Evolutionary conservation across 2,113 vertebrate genomes (phyloP), one percentile per base, ranked within the genome.

Genomic region (Callospermophilus lateralis): DNA sequence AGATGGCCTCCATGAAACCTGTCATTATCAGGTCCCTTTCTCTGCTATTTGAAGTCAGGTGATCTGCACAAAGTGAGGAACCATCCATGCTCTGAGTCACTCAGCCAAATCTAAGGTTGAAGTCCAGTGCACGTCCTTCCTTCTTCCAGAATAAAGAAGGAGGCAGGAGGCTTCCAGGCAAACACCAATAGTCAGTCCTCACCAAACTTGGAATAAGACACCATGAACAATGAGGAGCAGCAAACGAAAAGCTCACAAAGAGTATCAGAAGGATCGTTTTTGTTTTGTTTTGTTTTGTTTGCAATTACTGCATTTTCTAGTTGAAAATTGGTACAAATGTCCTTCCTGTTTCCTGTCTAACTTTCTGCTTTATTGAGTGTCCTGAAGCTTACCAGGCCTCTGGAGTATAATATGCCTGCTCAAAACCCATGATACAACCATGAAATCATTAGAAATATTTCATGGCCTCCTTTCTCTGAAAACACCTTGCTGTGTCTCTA

Each of bases 241-340:
- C 7, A 15, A 32, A 48, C 30, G 16, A 19, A 10, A 34, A 20
- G 34, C 65, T 61, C 34, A 93, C 34, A 30, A 39, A 78, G 51
- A 74, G n/a, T 74, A 79, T 42, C 70, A 92, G 81, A 97, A 95
- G 77, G 89, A 68, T 84, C 10, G 86, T 63, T 96, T 97, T 94
- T 84, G 84, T 51, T 51, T 51, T 53, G 48, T 51, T 51, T 51
- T 51, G 51, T 53, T 53, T 53, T 53, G 12, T 53, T 45, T 73
- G 26, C 48, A 89, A 24, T 95, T 95, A 86, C 90, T 70, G 86
- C 96, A 93, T 80, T 89, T 93, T 89, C 86, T 34, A 1, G 78
- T 81, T 84, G 48, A 83, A 88, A 83, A 65, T 92, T 96, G 92
- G 91, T 97, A 72, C 39, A 79, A 63, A 20, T 2, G 12, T 55